A percentile compares a stretch with the other conserved stretches of the same genome.
These are phyloP conservation scores for Cryptoblepharus egeriae DNA, from an alignment of 2,797 vertebrate species.

Conservation along the genomic window DNA sequence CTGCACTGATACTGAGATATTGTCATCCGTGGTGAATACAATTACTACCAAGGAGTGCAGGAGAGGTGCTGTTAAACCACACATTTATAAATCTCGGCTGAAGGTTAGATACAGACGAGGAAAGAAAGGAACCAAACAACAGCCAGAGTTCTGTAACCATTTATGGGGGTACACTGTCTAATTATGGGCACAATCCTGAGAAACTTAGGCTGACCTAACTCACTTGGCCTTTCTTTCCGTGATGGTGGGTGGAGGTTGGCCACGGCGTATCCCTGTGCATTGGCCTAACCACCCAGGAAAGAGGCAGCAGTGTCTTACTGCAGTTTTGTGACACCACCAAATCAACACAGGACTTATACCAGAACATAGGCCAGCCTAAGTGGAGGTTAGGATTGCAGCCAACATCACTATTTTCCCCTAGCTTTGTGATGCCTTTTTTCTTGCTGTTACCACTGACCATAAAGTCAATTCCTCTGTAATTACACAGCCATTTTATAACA, in stretches of 20 bases:
- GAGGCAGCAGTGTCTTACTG: no score
- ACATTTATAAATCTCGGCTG: slow-evolving; percentile 61
- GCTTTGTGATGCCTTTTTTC: slow-evolving; percentile 28
- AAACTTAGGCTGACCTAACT: no score
- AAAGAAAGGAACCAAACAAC: slow-evolving; percentile 50
- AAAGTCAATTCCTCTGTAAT: slow-evolving; percentile 28
- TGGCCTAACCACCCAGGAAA: no score
- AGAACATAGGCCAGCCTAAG: no score
- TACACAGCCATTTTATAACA: slow-evolving; percentile 34
- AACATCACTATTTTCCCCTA: slow-evolving; percentile 1
- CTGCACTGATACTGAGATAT: slow-evolving; percentile 55
- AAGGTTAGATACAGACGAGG: slow-evolving; percentile 41
- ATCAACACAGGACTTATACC: no score
- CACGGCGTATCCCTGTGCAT: no score
- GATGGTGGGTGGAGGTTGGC: no score
- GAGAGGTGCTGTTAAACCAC: slow-evolving; percentile 62
- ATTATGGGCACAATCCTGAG: no score
- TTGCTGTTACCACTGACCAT: slow-evolving; percentile 25
- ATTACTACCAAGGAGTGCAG: slow-evolving; percentile 48
- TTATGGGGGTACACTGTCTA: slow-evolving; percentile 29
- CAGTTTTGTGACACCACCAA: no score
- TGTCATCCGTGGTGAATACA: slow-evolving; percentile 52
- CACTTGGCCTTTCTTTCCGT: no score
- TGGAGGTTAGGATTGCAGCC: no score
- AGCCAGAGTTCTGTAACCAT: slow-evolving; percentile 19